Conservation (phyloP, 2,888 invertebrate species). For the Volucella bombylans region DNA sequence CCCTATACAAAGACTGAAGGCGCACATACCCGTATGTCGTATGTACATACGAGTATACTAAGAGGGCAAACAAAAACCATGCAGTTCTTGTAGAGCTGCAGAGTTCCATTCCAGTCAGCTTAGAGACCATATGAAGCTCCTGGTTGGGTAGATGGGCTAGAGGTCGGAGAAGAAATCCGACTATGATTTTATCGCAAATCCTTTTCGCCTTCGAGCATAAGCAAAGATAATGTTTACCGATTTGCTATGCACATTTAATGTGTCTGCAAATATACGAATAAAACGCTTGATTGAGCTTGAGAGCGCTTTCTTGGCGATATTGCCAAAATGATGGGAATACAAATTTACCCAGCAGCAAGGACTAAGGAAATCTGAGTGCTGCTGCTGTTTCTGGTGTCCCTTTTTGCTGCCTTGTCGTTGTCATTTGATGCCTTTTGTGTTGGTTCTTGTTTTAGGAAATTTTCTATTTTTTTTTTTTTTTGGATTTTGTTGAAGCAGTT, state of each 20-base stretch:
- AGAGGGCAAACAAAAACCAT: conserved; percentile 41
- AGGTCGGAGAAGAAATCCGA: neutral
- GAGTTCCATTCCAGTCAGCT: neutral
- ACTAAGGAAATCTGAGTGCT: conserved; percentile 41
- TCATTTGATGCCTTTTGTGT: conserved; percentile 45
- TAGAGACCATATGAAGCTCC: too few relatives aligned
- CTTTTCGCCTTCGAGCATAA: conserved; percentile 71
- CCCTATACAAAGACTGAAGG: conserved; percentile 9
- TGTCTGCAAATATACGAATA: conserved; percentile 75
- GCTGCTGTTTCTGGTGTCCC: conserved; percentile 7
- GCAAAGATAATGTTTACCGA: conserved; percentile 75
- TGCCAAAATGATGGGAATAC: conserved; percentile 72
- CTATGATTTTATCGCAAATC: conserved; percentile 60
- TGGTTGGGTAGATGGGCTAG: neutral
- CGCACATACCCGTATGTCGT: too few relatives aligned
- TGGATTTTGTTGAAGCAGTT: conserved; percentile 13
- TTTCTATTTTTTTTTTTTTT: conserved; percentile 37
- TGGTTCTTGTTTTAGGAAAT: conserved; percentile 12
- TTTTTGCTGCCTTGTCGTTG: conserved; percentile 10
- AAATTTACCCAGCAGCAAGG: conserved; percentile 42
- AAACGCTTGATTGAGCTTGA: conserved; percentile 75
- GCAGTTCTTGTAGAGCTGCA: conserved; percentile 4
- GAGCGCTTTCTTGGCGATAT: conserved; percentile 70
- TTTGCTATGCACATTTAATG: conserved; percentile 76
- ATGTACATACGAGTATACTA: neutral